These are phyloP conservation scores for Microtus obscurus DNA, from an alignment of 2,797 vertebrate species.

Conservation along the genomic window DNA sequence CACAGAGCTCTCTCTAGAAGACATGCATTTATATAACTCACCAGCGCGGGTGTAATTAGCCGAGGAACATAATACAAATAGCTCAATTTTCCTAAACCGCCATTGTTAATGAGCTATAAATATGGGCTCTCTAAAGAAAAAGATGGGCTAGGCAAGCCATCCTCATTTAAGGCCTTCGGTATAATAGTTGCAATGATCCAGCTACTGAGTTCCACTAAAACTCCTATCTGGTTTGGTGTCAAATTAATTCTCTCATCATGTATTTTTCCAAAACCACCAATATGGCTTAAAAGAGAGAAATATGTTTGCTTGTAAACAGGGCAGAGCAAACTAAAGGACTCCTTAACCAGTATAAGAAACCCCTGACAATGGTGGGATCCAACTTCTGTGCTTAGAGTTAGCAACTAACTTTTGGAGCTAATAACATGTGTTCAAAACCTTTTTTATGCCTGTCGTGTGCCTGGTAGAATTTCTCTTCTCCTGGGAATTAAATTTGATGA, in stretches of 20 bases:
- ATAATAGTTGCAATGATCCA: not conserved
- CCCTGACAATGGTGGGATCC: not conserved
- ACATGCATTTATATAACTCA: constrained; percentile 49
- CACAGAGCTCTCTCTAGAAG: constrained; percentile 24
- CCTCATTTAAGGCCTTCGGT: not conserved
- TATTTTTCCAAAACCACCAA: constrained; percentile 37
- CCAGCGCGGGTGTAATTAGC: constrained; percentile 55
- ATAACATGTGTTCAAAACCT: not conserved
- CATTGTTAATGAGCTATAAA: constrained; percentile 56
- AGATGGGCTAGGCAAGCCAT: not conserved
- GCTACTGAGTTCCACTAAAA: constrained; percentile 43
- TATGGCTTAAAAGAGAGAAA: not conserved
- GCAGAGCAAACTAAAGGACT: not conserved
- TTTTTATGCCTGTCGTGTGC: constrained; percentile 39
- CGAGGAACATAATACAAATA: constrained; percentile 53
- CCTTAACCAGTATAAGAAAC: not conserved
- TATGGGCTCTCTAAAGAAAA: not conserved
- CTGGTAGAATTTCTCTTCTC: constrained; percentile 60
- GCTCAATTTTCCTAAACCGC: constrained; percentile 33
- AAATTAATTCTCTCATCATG: constrained; percentile 24
- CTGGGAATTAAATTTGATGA: constrained; percentile 58
- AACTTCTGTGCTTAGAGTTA: constrained; percentile 12
- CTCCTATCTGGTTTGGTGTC: constrained; percentile 9
- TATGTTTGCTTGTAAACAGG: not conserved
- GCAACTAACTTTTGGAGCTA: constrained; percentile 38